A percentile compares a stretch with the other conserved stretches of the same genome.
phyloP scores from a whole-genome alignment of 2,888 invertebrate species.

The Acronicta alni region DNA sequence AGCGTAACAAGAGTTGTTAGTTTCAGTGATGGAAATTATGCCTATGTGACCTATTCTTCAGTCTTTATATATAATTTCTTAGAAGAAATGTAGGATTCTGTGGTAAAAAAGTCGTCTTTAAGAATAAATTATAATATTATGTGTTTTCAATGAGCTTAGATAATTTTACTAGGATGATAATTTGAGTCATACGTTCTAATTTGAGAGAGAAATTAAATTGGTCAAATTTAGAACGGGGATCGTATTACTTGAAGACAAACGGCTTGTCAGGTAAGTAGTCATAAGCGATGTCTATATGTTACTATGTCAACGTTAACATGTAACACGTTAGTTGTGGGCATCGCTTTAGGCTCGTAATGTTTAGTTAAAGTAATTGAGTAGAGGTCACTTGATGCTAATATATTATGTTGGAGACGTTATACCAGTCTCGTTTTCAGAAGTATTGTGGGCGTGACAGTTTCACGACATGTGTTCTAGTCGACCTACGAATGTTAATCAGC shows the following conservation, averaged over 20 bases:
- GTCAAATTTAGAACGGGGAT: slow-evolving; percentile 13
- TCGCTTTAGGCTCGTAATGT: neutral
- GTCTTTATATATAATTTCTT: too few species aligned
- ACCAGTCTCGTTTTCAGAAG: too few species aligned
- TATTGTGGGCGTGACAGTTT: too few species aligned
- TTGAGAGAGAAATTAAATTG: slow-evolving; percentile 22
- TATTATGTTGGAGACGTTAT: too few species aligned
- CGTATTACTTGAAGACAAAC: slow-evolving; percentile 28
- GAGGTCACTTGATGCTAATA: neutral
- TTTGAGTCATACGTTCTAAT: neutral
- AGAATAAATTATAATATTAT: too few species aligned
- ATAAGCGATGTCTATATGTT: slow-evolving; percentile 11
- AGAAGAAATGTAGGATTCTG: too few species aligned
- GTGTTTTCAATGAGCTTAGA: too few species aligned
- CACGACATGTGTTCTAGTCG: too few species aligned
- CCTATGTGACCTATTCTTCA: too few species aligned
- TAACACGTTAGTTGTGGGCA: neutral
- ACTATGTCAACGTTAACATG: slow-evolving; percentile 8
- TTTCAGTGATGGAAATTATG: slow-evolving; percentile 2
- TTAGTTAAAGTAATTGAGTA: neutral
- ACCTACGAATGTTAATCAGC: too few species aligned
- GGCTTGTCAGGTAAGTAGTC: slow-evolving; percentile 4
- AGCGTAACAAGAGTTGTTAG: too few species aligned
- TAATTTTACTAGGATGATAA: slow-evolving; percentile 28
- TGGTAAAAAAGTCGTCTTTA: too few species aligned